These are phyloP conservation scores for Amiota mariae DNA, from an alignment of 2,888 invertebrate species.

Conservation along the genomic window DNA sequence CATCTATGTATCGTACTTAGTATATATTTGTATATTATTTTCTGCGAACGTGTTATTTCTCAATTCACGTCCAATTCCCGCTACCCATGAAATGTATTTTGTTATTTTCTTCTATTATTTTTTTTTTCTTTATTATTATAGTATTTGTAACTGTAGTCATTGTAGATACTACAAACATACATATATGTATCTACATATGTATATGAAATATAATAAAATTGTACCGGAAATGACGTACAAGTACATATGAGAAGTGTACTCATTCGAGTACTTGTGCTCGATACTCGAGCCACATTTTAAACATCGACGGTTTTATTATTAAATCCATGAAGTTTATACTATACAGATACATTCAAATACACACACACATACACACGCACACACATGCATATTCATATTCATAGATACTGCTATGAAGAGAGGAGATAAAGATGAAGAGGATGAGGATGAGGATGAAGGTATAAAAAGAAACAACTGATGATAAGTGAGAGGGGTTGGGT, in stretches of 20 bases:
- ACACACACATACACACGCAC: conserved; percentile 43
- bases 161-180: not conserved
- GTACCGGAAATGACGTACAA: conserved; percentile 64
- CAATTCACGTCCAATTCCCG: not conserved
- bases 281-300: conserved; percentile 53
- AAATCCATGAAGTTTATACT: conserved; percentile 64
- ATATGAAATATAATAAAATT: conserved; percentile 68
- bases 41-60: no score
- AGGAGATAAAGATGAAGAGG: not conserved
- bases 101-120: not conserved
- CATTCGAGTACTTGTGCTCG: not conserved
- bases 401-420: conserved; percentile 28
- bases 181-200: not conserved
- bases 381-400: conserved; percentile 6
- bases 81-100: conserved; percentile 1
- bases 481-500: not conserved
- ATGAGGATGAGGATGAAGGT: not conserved
- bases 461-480: conserved; percentile 34
- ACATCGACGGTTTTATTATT: conserved; percentile 65
- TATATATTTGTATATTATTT: no score
- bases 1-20: no score
- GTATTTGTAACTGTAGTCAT: conserved; percentile 11
- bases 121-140: not conserved
- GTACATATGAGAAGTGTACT: conserved; percentile 52
- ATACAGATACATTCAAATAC: conserved; percentile 49